Conservation (phyloP, 2,888 invertebrate species). For the Oxycera nigricornis region DNA sequence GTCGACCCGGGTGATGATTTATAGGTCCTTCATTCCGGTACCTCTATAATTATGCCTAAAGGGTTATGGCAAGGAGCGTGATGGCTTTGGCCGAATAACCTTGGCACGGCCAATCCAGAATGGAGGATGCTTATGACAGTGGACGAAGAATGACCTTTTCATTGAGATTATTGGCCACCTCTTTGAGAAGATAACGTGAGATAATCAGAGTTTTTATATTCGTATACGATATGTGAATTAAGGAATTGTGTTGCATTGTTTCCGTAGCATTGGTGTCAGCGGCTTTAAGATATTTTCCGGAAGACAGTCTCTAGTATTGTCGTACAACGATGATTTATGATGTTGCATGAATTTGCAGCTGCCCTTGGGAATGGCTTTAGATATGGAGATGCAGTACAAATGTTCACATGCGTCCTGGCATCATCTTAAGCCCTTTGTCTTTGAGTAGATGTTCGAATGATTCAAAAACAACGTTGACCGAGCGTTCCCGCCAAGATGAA, state of each 20-base stretch:
- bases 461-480: too few relatives aligned
- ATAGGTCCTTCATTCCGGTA: constrained; percentile 5
- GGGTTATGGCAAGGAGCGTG: constrained; percentile 1
- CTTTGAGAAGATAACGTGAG: constrained; percentile 13
- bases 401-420: too few relatives aligned
- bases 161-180: neutral
- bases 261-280: neutral
- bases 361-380: too few relatives aligned
- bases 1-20: constrained; percentile 21
- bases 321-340: neutral
- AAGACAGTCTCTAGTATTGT: neutral
- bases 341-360: neutral
- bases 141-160: constrained; percentile 14
- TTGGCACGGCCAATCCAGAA: neutral
- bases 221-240: neutral
- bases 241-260: neutral
- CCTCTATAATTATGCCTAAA: neutral
- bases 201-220: neutral
- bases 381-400: too few relatives aligned
- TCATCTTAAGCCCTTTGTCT: too few relatives aligned
- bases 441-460: too few relatives aligned
- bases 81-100: constrained; percentile 16
- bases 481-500: too few relatives aligned
- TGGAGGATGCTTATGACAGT: neutral
- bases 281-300: neutral